A percentile compares a stretch with the other conserved stretches of the same genome.
Evolutionary conservation across 1,140 invertebrate genomes (phyloP).

Genomic region (Plectrocnemia conspersa): DNA sequence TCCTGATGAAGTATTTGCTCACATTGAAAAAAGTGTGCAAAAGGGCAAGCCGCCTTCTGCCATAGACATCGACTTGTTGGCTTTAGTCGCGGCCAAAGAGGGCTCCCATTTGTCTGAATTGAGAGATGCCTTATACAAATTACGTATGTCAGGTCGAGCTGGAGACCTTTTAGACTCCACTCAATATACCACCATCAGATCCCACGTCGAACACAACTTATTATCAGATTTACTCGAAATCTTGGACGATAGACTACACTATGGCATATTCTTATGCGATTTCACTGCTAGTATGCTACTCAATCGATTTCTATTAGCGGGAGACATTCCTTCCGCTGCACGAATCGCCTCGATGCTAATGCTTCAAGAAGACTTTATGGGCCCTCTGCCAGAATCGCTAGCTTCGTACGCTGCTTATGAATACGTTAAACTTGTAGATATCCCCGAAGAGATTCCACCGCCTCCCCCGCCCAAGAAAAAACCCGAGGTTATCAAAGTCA

Average conservation of each 20-base stretch:
- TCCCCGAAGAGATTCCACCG: constrained; percentile 44
- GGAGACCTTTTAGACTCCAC: constrained; percentile 71
- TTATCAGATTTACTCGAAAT: constrained; percentile 63
- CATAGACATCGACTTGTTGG: constrained; percentile 71
- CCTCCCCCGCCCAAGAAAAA: constrained; percentile 43
- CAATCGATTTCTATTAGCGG: constrained; percentile 67
- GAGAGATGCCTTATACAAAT: constrained; percentile 61
- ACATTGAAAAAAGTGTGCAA: constrained; percentile 58
- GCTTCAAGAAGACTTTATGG: constrained; percentile 81
- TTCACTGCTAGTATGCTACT: constrained; percentile 77
- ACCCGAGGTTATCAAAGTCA: constrained; percentile 67
- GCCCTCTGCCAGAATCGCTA: constrained; percentile 66
- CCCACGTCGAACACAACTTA: constrained; percentile 55
- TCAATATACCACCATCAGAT: constrained; percentile 70
- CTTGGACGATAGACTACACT: constrained; percentile 76
- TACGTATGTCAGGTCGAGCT: constrained; percentile 65
- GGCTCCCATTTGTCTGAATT: constrained; percentile 59
- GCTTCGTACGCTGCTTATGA: constrained; percentile 70
- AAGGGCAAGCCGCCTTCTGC: constrained; percentile 54
- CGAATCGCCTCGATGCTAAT: constrained; percentile 74
- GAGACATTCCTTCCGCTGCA: constrained; percentile 68
- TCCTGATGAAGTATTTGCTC: constrained; percentile 57
- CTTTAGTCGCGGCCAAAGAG: constrained; percentile 54
- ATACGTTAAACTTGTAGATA: constrained; percentile 57
- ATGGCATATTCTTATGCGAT: constrained; percentile 84